Base-by-base conservation (phyloP, 2,113 vertebrate genomes). In the Phocoena phocoena region DNA sequence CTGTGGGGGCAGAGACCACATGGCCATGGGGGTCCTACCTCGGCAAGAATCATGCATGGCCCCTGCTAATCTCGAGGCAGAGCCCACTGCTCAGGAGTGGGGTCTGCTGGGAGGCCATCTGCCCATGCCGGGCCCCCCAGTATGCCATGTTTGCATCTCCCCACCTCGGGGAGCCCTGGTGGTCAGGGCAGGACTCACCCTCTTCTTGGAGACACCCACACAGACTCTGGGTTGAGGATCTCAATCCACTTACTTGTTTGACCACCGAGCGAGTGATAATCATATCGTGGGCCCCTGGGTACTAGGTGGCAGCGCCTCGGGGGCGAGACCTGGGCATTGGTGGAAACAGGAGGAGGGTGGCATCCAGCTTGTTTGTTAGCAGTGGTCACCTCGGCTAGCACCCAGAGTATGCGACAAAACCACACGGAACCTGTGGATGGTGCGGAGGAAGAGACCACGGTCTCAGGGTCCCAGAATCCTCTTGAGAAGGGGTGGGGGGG, bases 381-480 rank as follows among this genome's bases (percentile, higher is more conserved):
- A 20, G 25, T 23, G 8, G 23, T 23, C 83, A 44, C 12, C 50
- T 67, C 1, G 0, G 7, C 53, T 9, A 67, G 63, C 65, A 47
- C 15, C 63, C 8, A 6, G 0, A 28, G n/a, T 18, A 10, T 0
- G 0, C 65, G 60, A 36, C 21, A 41, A 47, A 47, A 8, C 8
- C 33, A 9, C 33, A 1, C 17, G 12, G 31, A 70, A 33, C 41
- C 23, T 8, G 4, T n/a, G 25, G 63, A 4, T 33, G n/a, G 3
- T 2, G 20, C 25, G 33, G 55, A 63, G 38, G 18, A 23, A 50
- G 33, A 68, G 38, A 7, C 47, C 58, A 5, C 0, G 3, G 31
- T 4, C 15, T 68, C 73, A 15, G 38, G 18, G 9, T 85, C 79
- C 93, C 84, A 47, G 83, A 44, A 73, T 44, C 67, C 85, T 67